phyloP scores from a whole-genome alignment of 1,140 invertebrate genomes.

The Rhopalosiphum padi region DNA sequence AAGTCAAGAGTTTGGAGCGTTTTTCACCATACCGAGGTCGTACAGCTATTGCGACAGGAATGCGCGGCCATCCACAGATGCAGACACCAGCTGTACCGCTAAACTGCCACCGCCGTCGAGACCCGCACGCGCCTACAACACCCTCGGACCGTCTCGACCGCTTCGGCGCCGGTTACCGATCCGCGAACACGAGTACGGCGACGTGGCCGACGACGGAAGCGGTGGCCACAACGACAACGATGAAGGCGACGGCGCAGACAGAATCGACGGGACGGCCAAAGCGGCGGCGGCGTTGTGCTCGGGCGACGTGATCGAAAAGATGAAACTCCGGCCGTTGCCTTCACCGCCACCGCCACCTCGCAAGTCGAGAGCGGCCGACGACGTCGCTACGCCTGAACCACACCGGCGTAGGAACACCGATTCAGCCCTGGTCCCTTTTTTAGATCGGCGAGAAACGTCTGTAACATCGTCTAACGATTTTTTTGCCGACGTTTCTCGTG shows the following conservation, averaged over 20 bases:
- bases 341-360: conserved; percentile 80
- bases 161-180: conserved; percentile 66
- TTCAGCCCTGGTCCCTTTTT: conserved; percentile 43
- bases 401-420: conserved; percentile 24
- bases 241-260: background rate
- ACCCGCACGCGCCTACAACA: conserved; percentile 73
- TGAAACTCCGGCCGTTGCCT: conserved; percentile 81
- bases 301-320: conserved; percentile 76
- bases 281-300: conserved; percentile 70
- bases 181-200: conserved; percentile 63
- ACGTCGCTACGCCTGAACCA: background rate
- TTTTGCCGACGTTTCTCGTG: conserved; percentile 47
- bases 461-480: conserved; percentile 41
- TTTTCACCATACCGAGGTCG: conserved; percentile 66
- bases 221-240: background rate
- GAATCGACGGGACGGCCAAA: conserved; percentile 61
- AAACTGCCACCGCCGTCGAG: conserved; percentile 64
- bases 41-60: background rate
- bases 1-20: conserved; percentile 61
- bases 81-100: no score
- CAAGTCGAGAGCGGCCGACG: conserved; percentile 63
- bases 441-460: conserved; percentile 47
- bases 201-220: conserved; percentile 56
- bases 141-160: conserved; percentile 69
- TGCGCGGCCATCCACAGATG: background rate